Evolutionary conservation across 2,797 vertebrate species (phyloP), one percentile per base, ranked within the genome.

Genomic region (Hephaestus fuliginosus): DNA sequence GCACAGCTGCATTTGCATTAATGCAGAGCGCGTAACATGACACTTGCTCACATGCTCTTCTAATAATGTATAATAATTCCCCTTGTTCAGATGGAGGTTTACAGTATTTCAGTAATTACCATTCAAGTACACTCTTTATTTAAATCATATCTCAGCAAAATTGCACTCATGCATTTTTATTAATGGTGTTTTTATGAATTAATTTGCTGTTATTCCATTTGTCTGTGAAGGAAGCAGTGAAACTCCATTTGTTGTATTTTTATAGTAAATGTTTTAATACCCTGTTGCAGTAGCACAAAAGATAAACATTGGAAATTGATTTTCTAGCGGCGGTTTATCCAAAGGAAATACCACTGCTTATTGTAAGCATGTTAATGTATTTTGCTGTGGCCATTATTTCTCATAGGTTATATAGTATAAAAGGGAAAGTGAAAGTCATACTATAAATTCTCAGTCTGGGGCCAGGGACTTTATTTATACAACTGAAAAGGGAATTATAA

Each of bases 1-100:
- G 88, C 90, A 76, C 83, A 74, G 87, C 90, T 93, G 91, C 88
- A 66, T 93, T 91, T 60, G 76, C 78, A 57, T 52, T 76, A 81
- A 80, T 78, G 69, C 66, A 30, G 61, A 62, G 57, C 74, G 57
- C 70, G 65, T 78, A 77, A 77, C 39, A 17, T n/a, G 46, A 71
- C 67, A 67, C 55, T 41, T 28, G 13, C 41, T n/a, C 2, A 44
- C 67, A 73, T n/a, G 41, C 48, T 56, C n/a, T 63, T 58, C 25
- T 66, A 84, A 78, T 63, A 80, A 86, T 76, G 20, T 20, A 67
- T 1, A 2, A 63, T 67, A 28, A n/a, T 36, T 70, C 18, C 48
- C 51, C 25, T 39, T 20, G 11, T 22, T 64, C 15, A 80, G 56
- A 41, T 46, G 11, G 22, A 11, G 2, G 77, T 58, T n/a, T 65